Base-by-base conservation (phyloP, 2,113 vertebrate species). In the Poecilia latipinna region DNA sequence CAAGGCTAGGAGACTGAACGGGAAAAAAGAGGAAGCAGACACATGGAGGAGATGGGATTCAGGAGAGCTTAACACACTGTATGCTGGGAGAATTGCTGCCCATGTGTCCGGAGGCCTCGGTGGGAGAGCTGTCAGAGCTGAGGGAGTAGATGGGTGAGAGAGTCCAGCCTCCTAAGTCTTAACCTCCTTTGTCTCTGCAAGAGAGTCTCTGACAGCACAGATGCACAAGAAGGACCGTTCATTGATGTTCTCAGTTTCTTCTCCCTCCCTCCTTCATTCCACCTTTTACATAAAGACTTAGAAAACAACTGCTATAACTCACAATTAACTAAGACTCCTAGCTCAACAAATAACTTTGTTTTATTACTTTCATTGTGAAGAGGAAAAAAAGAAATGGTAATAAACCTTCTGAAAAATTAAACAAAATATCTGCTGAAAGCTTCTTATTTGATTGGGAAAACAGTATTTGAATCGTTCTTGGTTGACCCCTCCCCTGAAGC, bases 221-320 rank as follows among this genome's bases (percentile, higher is more conserved):
- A 91, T 85, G 80, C 90, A 91, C 88, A 92, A 91, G 93, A 88
- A 92, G 89, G 81, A 86, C 74, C 72, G 69, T 83, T 88, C 39
- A 13, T 74, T 68, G 48, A 73, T 81, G n/a, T 54, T 69, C 68
- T 60, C 11, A 82, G 81, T 24, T 8, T 73, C 60, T 78, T 17
- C 15, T 17, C 22, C 74, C 70, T 78, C 65, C 65, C 39, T 77
- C 57, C 32, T 10, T 61, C 42, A 28, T 74, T 24, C 13, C 26
- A 2, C 44, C 57, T 17, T 73, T 79, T 78, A 67, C 54, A 42
- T 11, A 65, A 8, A 68, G 17, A 57, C 11, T 8, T 68, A 48
- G 6, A 57, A 24, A 29, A 35, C 13, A 12, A 24, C 35, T 15
- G 60, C 17, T 0, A 26, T 65, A 17, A n/a, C 28, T 28, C 12